Evolutionary conservation across 2,797 vertebrate genomes (phyloP).

Genomic region (Hydrocynus forskahlii): DNA sequence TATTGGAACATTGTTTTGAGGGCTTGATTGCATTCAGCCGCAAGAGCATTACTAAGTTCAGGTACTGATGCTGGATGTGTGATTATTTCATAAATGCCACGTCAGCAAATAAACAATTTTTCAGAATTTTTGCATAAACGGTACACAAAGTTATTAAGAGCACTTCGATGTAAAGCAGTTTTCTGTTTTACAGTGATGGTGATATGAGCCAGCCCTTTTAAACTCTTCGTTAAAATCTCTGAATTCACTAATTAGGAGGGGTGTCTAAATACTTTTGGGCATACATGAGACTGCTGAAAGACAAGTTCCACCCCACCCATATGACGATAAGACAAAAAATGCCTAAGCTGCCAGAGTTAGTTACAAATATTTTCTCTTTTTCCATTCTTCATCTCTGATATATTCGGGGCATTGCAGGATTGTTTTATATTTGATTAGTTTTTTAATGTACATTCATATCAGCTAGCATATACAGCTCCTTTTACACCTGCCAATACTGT

Average conservation of each 20-base stretch:
- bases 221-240: not conserved
- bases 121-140: not conserved
- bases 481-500: slow-evolving; percentile 35
- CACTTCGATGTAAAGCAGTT: too few species aligned
- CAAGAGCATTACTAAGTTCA: too few species aligned
- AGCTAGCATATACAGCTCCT: slow-evolving; percentile 3
- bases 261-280: not conserved
- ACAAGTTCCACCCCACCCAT: not conserved
- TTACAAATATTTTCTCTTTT: too few species aligned
- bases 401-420: not conserved
- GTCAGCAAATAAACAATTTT: too few species aligned
- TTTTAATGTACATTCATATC: not conserved
- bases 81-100: too few species aligned
- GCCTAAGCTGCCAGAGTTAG: not conserved
- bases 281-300: not conserved
- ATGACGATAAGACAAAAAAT: not conserved
- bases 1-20: too few species aligned
- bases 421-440: not conserved
- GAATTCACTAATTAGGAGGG: not conserved
- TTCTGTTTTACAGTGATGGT: too few species aligned
- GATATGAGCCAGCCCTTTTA: too few species aligned
- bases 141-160: too few species aligned
- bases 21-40: too few species aligned
- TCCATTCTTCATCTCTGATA: too few species aligned
- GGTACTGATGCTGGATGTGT: too few species aligned